phyloP scores from a whole-genome alignment of 2,888 invertebrate genomes.

The Torymus aiolomorphi region DNA sequence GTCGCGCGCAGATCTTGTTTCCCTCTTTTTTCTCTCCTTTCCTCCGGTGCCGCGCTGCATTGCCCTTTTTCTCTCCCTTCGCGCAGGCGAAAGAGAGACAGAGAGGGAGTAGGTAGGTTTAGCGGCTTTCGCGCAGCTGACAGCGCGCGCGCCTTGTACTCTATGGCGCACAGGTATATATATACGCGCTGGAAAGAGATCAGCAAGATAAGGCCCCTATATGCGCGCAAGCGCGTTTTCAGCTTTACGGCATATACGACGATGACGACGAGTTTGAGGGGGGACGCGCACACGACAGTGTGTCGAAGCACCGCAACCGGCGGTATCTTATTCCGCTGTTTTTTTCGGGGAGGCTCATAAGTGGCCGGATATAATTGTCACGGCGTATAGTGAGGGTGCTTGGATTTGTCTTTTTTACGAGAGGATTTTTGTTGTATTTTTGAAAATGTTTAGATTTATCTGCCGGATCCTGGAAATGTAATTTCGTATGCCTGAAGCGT shows the following conservation, averaged over 20 bases:
- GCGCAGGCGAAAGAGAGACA: not conserved
- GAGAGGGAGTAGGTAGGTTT: constrained; percentile 31
- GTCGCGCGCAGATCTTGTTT: constrained; percentile 51
- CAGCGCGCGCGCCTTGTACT: constrained; percentile 32
- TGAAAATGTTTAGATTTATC: no score
- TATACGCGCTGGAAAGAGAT: constrained; percentile 47
- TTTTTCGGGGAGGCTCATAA: no score
- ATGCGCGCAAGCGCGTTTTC: constrained; percentile 43
- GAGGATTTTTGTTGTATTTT: no score
- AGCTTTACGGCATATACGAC: constrained; percentile 53
- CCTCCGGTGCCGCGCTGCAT: not conserved
- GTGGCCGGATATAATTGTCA: no score
- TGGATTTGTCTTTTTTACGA: no score
- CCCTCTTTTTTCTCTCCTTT: constrained; percentile 37
- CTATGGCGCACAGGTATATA: constrained; percentile 3
- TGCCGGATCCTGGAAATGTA: not conserved
- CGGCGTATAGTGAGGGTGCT: no score
- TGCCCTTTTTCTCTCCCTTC: constrained; percentile 28
- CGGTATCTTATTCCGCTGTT: no score
- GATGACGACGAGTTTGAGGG: no score
- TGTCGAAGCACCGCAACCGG: no score
- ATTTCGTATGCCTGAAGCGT: not conserved
- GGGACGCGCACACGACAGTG: no score
- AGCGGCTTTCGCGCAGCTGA: constrained; percentile 54
- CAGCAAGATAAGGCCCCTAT: constrained; percentile 51